Evolutionary conservation across 2,797 vertebrate species (phyloP), one percentile per base, ranked within the genome.

Genomic region (Sebastes itinus): DNA sequence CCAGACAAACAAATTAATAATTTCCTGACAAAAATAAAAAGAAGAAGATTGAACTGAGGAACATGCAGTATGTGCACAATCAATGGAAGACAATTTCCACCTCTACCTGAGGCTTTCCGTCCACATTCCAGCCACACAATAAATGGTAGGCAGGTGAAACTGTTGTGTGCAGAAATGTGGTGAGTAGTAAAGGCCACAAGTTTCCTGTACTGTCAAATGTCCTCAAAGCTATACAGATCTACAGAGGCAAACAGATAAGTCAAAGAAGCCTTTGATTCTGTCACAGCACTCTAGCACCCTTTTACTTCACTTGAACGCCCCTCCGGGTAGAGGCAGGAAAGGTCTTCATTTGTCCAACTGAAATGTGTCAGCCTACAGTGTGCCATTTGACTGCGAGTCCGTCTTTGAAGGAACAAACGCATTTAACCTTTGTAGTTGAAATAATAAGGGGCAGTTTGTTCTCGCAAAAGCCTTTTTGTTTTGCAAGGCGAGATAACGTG

Each of bases 341-440:
- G 85, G 83, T 93, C 85, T 90, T 88, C 74, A 85, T 91, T 87
- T 81, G 87, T 88, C 84, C 79, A 69, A 77, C 80, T 84, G 87
- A 88, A 92, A 91, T 79, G 80, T 68, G 72, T 87, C 74, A 64
- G 78, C 83, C 80, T 42, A 71, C 87, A 85, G 87, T 76, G 87
- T 86, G 77, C 79, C 78, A 89, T 93, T 92, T 93, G 83, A 91
- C 89, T 89, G 87, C 64, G 62, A 77, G 73, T 81, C 76, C 89
- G 83, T 78, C 59, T 91, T 91, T 93, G 79, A 86, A 75, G 69
- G 84, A 91, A 88, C 84, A 90, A 91, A 93, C 78, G 61, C 78
- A 72, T 90, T 94, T 94, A 94, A 94, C 92, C 91, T 92, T 94
- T 94, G 83, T 86, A 86, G 88, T 72, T 80, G 68, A 90, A 88